Conservation (phyloP, 1,140 invertebrate genomes). For the roundworm (Caenorhabditis elegans) region DNA sequence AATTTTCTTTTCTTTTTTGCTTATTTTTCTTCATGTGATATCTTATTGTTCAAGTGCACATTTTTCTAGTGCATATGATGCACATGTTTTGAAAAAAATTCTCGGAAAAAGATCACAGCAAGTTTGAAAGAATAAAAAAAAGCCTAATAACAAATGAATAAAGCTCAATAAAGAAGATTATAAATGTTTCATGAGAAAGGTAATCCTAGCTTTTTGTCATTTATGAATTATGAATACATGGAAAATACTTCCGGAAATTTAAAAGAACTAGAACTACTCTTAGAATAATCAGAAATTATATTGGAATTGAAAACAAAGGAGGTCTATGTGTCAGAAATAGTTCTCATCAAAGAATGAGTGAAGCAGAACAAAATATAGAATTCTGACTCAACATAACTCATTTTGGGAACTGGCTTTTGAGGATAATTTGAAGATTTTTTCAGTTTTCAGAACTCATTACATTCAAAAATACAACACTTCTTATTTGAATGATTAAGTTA, state of each 20-base stretch:
- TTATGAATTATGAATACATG: neutral
- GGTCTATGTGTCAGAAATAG: neutral
- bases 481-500: no score
- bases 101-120: no score
- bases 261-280: neutral
- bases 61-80: neutral
- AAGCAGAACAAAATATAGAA: neutral
- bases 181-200: constrained; percentile 5
- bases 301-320: neutral
- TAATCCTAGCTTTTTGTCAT: constrained; percentile 2
- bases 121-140: neutral
- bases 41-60: neutral
- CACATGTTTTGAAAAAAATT: no score
- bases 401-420: no score
- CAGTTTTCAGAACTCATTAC: no score
- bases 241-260: neutral
- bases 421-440: no score
- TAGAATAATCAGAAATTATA: neutral
- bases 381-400: neutral
- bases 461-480: no score
- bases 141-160: neutral
- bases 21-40: neutral
- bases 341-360: neutral
- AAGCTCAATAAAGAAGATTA: neutral
- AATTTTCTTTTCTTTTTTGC: no score